Base-by-base conservation (phyloP, 2,888 invertebrate genomes). In the Ethmia dodecea region DNA sequence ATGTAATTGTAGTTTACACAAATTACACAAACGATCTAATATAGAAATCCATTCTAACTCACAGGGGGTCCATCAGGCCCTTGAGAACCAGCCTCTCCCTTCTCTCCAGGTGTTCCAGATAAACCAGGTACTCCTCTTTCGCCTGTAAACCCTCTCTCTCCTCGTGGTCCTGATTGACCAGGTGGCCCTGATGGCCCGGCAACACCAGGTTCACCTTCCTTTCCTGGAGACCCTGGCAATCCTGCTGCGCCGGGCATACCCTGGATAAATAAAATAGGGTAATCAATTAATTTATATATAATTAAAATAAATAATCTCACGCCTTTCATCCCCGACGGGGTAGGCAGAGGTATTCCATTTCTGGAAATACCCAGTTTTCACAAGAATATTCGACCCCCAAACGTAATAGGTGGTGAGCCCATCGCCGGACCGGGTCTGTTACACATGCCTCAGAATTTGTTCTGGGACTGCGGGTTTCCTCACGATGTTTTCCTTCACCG, bases 211-310 rank as follows among this genome's bases (percentile, higher is more conserved):
- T 92, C 92, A 2, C 95, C 95, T 65, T 95, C 94, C 72, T 94
- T 94, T n/a, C 94, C 94, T 1, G 92, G 88, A 5, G 88, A 65
- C 0, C 95, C 95, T 2, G 92, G 89, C 57, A 88, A 89, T 1
- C 94, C 94, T 18, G 92, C 88, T 22, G 89, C 67, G 40, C 94
- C 94, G 11, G 94, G 94, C 59, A 93, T 86, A 25, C 93, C 93
- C 91, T 91, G 40, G 15, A 16, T 10, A 26, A 2, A 12, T 26
- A 12, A 5, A 26, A 25, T 15, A 24, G 10, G n/a, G 5, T 13
- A 20, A 18, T 31, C 3, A 27, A 6, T 27, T 13, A n/a, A n/a
- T n/a, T n/a, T n/a, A n/a, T 25, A 12, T 13, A 9, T n/a, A 10
- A 31, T 16, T 9, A 28, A 18, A 29, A 24, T 12, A 29, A 11